phyloP scores from a whole-genome alignment of 2,113 vertebrate species.

The Phalacrocorax carbo region DNA sequence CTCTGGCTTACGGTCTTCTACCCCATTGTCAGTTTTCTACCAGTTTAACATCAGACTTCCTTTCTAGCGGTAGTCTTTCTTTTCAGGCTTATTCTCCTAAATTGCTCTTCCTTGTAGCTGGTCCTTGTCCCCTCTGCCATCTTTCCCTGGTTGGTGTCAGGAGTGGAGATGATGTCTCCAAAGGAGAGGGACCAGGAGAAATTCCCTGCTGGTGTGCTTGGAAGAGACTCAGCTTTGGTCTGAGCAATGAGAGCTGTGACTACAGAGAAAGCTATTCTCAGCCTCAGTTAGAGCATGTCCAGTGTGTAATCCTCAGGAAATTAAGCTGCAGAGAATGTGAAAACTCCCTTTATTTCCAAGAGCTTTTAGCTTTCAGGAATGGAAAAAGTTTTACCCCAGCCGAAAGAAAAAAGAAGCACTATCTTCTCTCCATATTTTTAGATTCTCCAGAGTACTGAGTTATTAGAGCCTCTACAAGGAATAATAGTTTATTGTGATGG shows the following conservation, averaged over 20 bases:
- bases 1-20: not conserved
- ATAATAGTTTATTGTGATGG: not conserved
- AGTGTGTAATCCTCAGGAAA: slow-evolving; percentile 30
- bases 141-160: not conserved
- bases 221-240: not conserved
- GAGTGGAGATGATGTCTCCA: not conserved
- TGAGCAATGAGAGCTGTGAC: not conserved
- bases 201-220: not conserved
- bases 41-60: not conserved
- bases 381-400: not conserved
- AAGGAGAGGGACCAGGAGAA: not conserved
- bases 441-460: not conserved
- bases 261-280: not conserved
- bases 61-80: not conserved
- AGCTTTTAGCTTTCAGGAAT: not conserved
- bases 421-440: not conserved
- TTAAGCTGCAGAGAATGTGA: slow-evolving; percentile 10
- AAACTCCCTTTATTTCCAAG: slow-evolving; percentile 7
- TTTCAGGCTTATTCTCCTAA: not conserved
- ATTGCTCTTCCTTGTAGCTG: not conserved
- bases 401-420: not conserved
- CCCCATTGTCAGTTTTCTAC: not conserved
- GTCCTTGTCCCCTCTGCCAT: not conserved
- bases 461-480: not conserved
- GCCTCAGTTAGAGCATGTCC: not conserved